phyloP scores from a whole-genome alignment of 1,140 invertebrate genomes.

The Heterodera schachtii region DNA sequence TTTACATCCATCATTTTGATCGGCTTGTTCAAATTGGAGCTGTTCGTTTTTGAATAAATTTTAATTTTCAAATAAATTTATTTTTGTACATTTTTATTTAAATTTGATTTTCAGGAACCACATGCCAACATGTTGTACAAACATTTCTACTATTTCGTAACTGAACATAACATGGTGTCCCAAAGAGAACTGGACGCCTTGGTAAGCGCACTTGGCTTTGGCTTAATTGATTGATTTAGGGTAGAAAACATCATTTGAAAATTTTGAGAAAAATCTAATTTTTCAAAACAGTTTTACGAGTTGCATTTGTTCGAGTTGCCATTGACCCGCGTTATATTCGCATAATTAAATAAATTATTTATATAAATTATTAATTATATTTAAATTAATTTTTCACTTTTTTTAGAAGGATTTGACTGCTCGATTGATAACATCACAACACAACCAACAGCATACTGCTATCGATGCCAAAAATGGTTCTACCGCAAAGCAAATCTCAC shows the following conservation, averaged over 20 bases:
- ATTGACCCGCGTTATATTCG: too few species aligned
- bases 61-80: neutral
- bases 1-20: conserved; percentile 96
- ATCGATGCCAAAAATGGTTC: neutral
- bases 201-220: conserved; percentile 13
- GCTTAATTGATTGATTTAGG: too few species aligned
- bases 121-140: conserved; percentile 96
- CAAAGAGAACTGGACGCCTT: conserved; percentile 85
- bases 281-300: too few species aligned
- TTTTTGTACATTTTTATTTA: conserved; percentile 23
- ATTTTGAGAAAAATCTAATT: too few species aligned
- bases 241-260: too few species aligned
- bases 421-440: conserved; percentile 1
- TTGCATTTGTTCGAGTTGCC: too few species aligned
- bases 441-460: neutral
- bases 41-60: conserved; percentile 70
- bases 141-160: conserved; percentile 92
- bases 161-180: conserved; percentile 83
- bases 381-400: neutral
- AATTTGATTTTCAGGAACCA: conserved; percentile 76
- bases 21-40: conserved; percentile 83
- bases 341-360: neutral
- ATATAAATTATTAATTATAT: neutral
- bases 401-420: conserved; percentile 25
- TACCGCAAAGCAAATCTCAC: too few species aligned